Evolutionary conservation across 2,113 vertebrate species (phyloP).

Genomic region (Onychostruthus taczanowskii): DNA sequence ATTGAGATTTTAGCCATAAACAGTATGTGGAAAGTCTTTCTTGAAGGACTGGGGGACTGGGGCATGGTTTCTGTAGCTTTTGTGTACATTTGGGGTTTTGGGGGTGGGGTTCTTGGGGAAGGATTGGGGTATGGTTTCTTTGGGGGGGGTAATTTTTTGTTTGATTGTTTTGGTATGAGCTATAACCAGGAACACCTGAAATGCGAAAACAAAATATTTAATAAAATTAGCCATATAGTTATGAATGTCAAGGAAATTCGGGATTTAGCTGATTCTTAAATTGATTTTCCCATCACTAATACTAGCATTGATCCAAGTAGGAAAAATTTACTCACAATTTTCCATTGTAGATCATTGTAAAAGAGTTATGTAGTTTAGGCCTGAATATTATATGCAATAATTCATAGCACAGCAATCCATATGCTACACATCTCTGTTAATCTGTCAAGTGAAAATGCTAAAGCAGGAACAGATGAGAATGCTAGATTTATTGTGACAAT

Average conservation of each 20-base stretch:
- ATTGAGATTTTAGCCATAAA: not conserved
- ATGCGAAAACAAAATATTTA: not conserved
- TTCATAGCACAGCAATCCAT: constrained; percentile 37
- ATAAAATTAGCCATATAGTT: not conserved
- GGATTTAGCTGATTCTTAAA: not conserved
- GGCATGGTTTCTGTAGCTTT: not conserved
- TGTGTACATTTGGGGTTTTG: not conserved
- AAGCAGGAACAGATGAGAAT: constrained; percentile 42
- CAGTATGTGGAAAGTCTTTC: not conserved
- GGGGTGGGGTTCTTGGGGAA: fast-evolving
- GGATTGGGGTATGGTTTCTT: not conserved
- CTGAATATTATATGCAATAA: constrained; percentile 13
- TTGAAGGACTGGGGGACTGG: not conserved
- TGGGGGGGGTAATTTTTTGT: fast-evolving
- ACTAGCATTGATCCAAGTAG: not conserved
- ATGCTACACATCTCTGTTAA: constrained; percentile 53
- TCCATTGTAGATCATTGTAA: constrained; percentile 19
- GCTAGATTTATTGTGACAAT: constrained; percentile 40
- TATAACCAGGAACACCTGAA: not conserved
- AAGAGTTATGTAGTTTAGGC: constrained; percentile 1
- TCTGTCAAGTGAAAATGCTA: constrained; percentile 52
- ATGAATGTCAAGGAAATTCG: not conserved
- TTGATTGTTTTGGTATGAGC: not conserved
- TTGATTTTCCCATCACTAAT: not conserved
- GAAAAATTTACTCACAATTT: constrained; percentile 26